Evolutionary conservation across 2,113 vertebrate species (phyloP).

Genomic region (Elachura formosa): DNA sequence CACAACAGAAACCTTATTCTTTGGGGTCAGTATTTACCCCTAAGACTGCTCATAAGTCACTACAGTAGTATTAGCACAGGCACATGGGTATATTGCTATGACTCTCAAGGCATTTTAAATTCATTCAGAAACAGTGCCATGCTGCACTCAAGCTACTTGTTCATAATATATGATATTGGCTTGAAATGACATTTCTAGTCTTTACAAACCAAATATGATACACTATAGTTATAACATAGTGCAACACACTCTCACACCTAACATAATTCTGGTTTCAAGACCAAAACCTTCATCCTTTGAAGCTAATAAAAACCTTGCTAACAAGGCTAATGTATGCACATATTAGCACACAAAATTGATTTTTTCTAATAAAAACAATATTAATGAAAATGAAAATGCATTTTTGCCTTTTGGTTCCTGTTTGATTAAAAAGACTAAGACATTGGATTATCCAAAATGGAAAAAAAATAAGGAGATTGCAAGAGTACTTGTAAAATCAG

Average conservation of each 20-base stretch:
- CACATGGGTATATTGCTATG: not conserved
- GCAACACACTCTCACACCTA: not conserved
- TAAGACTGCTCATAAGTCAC: not conserved
- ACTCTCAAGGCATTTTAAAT: not conserved
- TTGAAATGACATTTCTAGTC: not conserved
- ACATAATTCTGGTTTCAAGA: not conserved
- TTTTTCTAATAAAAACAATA: not conserved
- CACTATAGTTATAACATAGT: not conserved
- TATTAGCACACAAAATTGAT: not conserved
- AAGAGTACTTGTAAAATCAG: not conserved
- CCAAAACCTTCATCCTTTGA: not conserved
- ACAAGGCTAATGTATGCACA: not conserved
- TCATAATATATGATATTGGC: not conserved
- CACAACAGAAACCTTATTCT: not conserved
- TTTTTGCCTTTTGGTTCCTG: not conserved
- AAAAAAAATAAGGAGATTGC: not conserved
- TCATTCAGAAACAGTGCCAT: not conserved
- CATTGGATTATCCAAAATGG: not conserved
- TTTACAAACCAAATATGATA: not conserved
- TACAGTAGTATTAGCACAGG: not conserved
- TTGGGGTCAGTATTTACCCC: not conserved
- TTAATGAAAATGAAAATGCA: accelerated
- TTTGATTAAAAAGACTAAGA: not conserved
- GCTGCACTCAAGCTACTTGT: not conserved
- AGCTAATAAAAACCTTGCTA: not conserved